Evolutionary conservation across 2,113 vertebrate genomes (phyloP).

Genomic region (Myodes glareolus): DNA sequence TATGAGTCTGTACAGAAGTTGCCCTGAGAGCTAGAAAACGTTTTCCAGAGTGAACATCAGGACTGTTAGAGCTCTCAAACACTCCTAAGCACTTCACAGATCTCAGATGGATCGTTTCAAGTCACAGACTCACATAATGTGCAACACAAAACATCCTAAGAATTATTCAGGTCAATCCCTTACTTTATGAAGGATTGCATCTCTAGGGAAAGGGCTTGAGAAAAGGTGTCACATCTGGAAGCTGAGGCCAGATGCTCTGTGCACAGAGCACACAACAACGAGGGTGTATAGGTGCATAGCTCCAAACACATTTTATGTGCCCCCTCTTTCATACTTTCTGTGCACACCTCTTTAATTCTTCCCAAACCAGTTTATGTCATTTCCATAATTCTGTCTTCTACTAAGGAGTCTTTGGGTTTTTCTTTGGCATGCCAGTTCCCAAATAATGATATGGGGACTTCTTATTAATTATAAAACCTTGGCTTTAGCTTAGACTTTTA

Average conservation of each 20-base stretch:
- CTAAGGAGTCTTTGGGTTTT: background rate
- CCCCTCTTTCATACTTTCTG: background rate
- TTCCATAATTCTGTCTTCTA: background rate
- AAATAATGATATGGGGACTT: background rate
- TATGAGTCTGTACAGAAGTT: background rate
- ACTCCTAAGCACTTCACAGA: background rate
- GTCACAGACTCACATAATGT: conserved; percentile 72
- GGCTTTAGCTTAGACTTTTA: background rate
- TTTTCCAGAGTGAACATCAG: background rate
- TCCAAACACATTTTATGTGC: background rate
- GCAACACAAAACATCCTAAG: background rate
- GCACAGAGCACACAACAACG: background rate
- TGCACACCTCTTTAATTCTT: background rate
- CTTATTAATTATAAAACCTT: background rate
- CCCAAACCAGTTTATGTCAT: background rate
- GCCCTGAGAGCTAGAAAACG: background rate
- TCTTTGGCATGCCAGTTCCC: background rate
- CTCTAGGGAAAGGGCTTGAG: background rate
- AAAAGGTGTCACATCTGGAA: background rate
- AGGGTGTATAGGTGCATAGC: background rate
- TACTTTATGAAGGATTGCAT: background rate
- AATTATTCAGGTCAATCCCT: background rate
- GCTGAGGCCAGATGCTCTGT: background rate
- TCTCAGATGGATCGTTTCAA: conserved; percentile 49
- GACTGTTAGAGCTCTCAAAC: background rate